phyloP scores from a whole-genome alignment of 2,797 vertebrate species.

The Rhabdomys pumilio region DNA sequence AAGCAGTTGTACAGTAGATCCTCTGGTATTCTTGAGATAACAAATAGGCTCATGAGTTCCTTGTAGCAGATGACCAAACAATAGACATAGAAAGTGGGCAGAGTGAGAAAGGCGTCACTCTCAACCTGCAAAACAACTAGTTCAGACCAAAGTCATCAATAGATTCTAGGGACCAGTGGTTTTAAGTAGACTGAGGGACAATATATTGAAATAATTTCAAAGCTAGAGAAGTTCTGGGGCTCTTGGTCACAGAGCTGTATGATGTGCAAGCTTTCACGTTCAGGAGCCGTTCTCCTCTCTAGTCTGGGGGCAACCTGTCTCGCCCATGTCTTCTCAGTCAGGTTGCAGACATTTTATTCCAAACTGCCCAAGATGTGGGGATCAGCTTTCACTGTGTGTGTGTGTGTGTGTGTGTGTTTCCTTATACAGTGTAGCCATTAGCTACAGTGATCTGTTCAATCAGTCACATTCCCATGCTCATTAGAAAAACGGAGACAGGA shows the following conservation, averaged over 20 bases:
- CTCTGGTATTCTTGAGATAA: background rate
- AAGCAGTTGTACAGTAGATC: background rate
- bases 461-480: conserved; percentile 94
- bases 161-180: background rate
- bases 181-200: background rate
- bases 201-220: background rate
- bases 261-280: conserved; percentile 93
- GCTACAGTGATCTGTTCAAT: conserved; percentile 93
- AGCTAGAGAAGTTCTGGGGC: conserved; percentile 82
- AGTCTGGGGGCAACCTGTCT: conserved; percentile 93
- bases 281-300: conserved; percentile 93
- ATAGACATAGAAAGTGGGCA: background rate
- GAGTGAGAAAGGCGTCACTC: background rate
- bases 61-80: background rate
- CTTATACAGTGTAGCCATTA: conserved; percentile 95
- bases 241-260: conserved; percentile 89
- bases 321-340: conserved; percentile 92
- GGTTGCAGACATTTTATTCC: conserved; percentile 93
- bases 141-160: background rate
- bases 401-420: conserved; percentile 93
- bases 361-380: conserved; percentile 87
- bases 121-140: background rate
- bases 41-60: background rate
- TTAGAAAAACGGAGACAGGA: conserved; percentile 94
- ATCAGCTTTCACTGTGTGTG: conserved; percentile 92